Percentiles rank a stretch among this genome's conserved stretches.
phyloP scores from a whole-genome alignment of 2,888 invertebrate genomes.

The Cheilosia impressa region DNA sequence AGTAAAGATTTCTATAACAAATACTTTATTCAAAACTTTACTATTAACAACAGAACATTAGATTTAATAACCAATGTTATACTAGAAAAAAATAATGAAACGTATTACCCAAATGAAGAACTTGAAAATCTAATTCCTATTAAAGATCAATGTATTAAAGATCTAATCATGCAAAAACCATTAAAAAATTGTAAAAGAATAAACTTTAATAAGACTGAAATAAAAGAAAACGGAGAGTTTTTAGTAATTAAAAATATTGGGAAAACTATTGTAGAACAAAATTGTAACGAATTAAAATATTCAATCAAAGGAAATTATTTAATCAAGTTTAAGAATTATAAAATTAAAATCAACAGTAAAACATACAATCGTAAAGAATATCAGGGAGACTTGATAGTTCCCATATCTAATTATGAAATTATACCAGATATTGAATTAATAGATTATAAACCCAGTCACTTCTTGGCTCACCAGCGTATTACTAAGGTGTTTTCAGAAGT shows the following conservation, averaged over 20 bases:
- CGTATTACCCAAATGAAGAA: conserved; percentile 4
- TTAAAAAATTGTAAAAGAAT: conserved; percentile 17
- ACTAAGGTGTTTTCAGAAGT: too few relatives aligned
- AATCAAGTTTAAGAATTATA: conserved; percentile 4
- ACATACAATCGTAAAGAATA: too few relatives aligned
- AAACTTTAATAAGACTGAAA: background rate
- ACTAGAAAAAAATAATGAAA: conserved; percentile 11
- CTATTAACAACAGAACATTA: conserved; percentile 6
- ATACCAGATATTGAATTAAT: too few relatives aligned
- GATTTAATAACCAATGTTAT: conserved; percentile 10
- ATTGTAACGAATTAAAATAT: conserved; percentile 1
- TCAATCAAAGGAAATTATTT: background rate
- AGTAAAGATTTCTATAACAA: conserved; percentile 19
- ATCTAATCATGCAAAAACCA: conserved; percentile 11
- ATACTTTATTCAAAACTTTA: conserved; percentile 12
- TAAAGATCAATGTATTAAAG: conserved; percentile 14
- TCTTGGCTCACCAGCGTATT: too few relatives aligned
- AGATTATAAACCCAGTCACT: too few relatives aligned
- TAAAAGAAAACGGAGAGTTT: background rate
- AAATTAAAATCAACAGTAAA: background rate
- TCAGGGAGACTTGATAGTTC: too few relatives aligned
- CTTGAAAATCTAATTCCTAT: conserved; percentile 7
- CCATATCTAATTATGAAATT: too few relatives aligned
- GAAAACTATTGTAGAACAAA: conserved; percentile 13
- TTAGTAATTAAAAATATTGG: background rate